Conservation (phyloP, 2,113 vertebrate genomes). For the Fregata magnificens region DNA sequence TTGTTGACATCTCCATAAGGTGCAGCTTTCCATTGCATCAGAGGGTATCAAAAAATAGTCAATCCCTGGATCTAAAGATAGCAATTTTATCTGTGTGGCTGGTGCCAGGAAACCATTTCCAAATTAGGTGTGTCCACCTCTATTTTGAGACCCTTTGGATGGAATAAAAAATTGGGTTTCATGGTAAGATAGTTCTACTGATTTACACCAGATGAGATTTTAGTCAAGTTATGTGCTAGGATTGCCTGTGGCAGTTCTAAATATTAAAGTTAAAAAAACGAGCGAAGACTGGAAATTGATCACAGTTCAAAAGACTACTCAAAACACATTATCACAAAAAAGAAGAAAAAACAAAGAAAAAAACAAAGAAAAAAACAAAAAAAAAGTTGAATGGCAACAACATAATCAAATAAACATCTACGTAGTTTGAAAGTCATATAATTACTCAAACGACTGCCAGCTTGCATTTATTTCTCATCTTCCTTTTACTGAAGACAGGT, state of each 20-base stretch:
- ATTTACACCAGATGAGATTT: background rate
- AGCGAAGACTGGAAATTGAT: background rate
- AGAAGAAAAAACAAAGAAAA: background rate
- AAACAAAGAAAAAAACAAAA: background rate
- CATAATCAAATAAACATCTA: background rate
- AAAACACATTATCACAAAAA: background rate
- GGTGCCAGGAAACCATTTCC: background rate
- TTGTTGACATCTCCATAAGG: background rate
- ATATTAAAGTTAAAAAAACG: background rate
- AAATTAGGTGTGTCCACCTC: background rate
- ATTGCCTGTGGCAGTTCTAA: background rate
- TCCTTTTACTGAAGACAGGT: background rate
- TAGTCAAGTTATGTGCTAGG: background rate
- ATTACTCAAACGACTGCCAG: background rate
- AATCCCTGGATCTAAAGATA: background rate
- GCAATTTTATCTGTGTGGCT: background rate
- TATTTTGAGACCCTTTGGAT: background rate
- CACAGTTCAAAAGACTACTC: background rate
- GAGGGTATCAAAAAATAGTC: background rate
- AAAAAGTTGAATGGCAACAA: background rate
- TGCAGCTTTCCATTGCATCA: background rate
- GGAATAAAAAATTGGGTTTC: background rate
- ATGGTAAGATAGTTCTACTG: background rate
- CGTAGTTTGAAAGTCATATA: background rate
- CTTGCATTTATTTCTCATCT: slow-evolving; percentile 6